These are phyloP conservation scores for Pempheris klunzingeri DNA, from an alignment of 2,797 vertebrate genomes.

Conservation along the genomic window DNA sequence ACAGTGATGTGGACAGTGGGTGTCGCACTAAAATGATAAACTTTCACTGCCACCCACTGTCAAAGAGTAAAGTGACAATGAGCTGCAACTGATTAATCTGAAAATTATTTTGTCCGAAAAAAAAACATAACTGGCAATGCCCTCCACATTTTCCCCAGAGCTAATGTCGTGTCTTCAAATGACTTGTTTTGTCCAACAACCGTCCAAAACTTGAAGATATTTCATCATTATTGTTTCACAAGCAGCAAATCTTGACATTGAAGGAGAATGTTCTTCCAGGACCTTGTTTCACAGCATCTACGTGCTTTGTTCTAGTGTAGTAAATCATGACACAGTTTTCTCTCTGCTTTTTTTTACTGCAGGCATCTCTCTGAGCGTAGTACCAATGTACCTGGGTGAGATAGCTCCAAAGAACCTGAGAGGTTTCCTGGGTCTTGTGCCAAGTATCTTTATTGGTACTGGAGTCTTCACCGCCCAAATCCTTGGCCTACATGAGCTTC, in stretches of 20 bases:
- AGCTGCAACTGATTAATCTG: too few relatives aligned
- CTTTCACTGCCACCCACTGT: too few relatives aligned
- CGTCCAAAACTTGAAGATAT: neutral
- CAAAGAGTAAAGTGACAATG: neutral
- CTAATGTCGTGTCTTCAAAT: neutral
- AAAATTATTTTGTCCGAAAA: too few relatives aligned
- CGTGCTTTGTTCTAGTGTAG: neutral
- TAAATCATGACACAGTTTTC: neutral
- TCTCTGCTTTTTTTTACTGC: constrained; percentile 1
- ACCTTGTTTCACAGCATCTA: neutral
- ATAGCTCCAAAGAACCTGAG: constrained; percentile 92
- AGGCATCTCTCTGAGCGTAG: constrained; percentile 92
- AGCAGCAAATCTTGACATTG: neutral
- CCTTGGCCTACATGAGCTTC: constrained; percentile 90
- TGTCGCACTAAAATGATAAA: neutral
- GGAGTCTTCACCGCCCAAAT: constrained; percentile 91
- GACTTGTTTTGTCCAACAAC: neutral
- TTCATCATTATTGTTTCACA: neutral
- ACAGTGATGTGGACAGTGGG: neutral
- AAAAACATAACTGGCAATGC: too few relatives aligned
- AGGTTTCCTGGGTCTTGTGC: constrained; percentile 91
- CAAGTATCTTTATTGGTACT: constrained; percentile 92
- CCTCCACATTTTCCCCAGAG: neutral
- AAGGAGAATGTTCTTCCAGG: neutral
- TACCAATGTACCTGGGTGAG: constrained; percentile 95